Base-by-base conservation (phyloP, 2,113 vertebrate species). In the Scytalopus superciliaris region DNA sequence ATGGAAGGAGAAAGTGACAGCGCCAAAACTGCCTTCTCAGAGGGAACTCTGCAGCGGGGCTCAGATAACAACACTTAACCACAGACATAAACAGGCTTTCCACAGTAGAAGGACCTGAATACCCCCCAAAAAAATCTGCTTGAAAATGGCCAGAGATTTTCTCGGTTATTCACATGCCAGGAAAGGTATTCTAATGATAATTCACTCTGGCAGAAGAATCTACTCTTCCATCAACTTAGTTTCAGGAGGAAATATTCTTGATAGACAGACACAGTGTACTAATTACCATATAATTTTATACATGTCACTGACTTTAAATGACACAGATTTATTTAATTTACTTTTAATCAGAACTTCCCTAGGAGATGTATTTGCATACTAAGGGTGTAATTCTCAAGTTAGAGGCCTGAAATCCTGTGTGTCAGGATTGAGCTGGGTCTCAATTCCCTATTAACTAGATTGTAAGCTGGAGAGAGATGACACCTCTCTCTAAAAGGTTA, bases 241-340 rank as follows among this genome's bases (percentile, higher is more conserved):
- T 88, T 66, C 72, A 69, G 1, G n/a, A 19, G 72, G 35, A 76
- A 64, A 44, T 42, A 35, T 15, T 83, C 33, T 76, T 73, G 70
- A 70, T 12, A 73, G 74, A 80, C 52, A 93, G 44, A 37, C 49
- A 45, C 10, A 47, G 76, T 11, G 52, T 39, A 66, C 28, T 69
- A 53, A 84, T 77, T 68, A n/a, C 21, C 76, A 49, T 27, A 14
- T 35, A 44, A 90, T 60, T 80, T 64, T 37, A 39, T 76, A 81
- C 62, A 42, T 85, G 55, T 44, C 42, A 73, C 42, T 88, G 86
- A 68, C 67, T 76, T 80, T 1, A 92, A 92, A 77, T 86, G 83
- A 67, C 83, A 88, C 33, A 56, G 19, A n/a, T 86, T 91, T 87
- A 87, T 82, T 95, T 92, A 73, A 86, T 92, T 92, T 86, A 37